phyloP scores from a whole-genome alignment of 2,888 invertebrate genomes.

The Meteorus colon region DNA sequence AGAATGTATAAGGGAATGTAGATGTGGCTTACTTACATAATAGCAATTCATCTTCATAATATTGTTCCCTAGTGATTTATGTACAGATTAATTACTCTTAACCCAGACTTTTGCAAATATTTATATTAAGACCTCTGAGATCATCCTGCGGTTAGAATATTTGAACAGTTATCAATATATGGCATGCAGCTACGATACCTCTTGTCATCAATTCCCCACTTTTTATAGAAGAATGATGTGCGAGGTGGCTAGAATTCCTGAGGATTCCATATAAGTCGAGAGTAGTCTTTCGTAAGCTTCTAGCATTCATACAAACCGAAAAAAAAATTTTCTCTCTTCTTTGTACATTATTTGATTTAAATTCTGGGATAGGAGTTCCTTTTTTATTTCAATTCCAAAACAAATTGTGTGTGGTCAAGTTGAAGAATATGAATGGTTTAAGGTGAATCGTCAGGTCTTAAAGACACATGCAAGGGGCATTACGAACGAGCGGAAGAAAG shows the following conservation, averaged over 20 bases:
- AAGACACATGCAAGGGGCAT: background rate
- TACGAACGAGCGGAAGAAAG: background rate
- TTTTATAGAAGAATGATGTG: background rate
- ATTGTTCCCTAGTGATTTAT: conserved; percentile 13
- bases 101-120: background rate
- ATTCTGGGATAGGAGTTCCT: background rate
- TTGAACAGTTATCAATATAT: too few species aligned
- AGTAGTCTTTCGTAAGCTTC: background rate
- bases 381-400: background rate
- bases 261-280: background rate
- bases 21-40: conserved; percentile 46
- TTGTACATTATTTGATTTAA: background rate
- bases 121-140: too few species aligned
- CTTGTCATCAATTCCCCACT: too few species aligned
- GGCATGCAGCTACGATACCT: too few species aligned
- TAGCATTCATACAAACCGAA: background rate
- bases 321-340: background rate
- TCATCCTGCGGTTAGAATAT: too few species aligned
- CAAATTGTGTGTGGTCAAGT: background rate
- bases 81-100: background rate
- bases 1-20: conserved; percentile 7
- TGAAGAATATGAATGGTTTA: background rate
- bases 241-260: too few species aligned
- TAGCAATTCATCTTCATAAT: conserved; percentile 30
- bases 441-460: background rate